Base-by-base conservation (phyloP, 2,888 invertebrate species). In the Harpalus rufipes region DNA sequence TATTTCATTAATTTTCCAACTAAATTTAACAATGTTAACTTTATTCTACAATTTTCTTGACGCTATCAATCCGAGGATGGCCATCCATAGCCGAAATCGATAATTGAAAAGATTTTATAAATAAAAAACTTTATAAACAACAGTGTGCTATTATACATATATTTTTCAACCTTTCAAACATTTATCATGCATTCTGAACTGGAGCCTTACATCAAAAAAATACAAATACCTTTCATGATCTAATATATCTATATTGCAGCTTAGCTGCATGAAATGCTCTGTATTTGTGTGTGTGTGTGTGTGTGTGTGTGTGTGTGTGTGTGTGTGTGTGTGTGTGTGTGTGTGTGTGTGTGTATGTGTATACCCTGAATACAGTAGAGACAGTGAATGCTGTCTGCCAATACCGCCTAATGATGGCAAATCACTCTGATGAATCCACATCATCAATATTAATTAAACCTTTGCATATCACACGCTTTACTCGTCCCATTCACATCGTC, bases 391-490 rank as follows among this genome's bases (percentile, higher is more conserved):
- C 5, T 32, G 32, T 32, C 12, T 51, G 44, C 44, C 44, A 51
- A 51, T 51, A 12, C 44, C 44, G 44, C 44, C 18, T 65, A 41
- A 81, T 81, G 81, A 81, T 7, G 41, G 44, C 41, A 44, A 39
- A 68, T 68, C 68, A 58, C 59, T n/a, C 63, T 44, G 65, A 81
- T 81, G 81, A 81, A 81, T 51, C 41, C n/a, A 65, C 65, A 81
- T 81, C 81, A 81, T 81, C 81, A 81, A 81, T 81, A 81, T 81
- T 81, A 81, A 81, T 81, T 81, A 81, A 10, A 65, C n/a, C 65
- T 81, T 61, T 44, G 65, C 10, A n/a, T 16, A 41, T 68, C 8
- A 18, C 59, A n/a, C 7, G 39, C 39, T 68, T 14, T 68, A 14
- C 68, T 3, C n/a, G n/a, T 10, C 21, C 63, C 39, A 39, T 14